Conservation (phyloP, 2,888 invertebrate species). For the Micropterix aruncella region DNA sequence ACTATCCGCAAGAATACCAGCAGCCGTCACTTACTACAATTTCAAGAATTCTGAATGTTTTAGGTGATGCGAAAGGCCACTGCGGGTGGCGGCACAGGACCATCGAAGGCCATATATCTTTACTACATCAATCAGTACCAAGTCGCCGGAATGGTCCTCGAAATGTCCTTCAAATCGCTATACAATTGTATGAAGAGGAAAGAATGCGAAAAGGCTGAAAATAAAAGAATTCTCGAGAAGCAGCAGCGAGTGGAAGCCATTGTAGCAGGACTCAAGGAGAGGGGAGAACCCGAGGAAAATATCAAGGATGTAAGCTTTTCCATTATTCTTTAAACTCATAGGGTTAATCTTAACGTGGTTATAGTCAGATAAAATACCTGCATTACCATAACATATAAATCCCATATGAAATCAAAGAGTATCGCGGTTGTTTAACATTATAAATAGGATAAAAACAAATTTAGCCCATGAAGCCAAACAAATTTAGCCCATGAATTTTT, state of each 20-base stretch:
- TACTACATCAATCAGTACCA: slow-evolving; percentile 30
- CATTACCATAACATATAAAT: too few species aligned
- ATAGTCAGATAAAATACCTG: too few species aligned
- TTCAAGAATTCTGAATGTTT: slow-evolving; percentile 20
- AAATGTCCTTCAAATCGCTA: slow-evolving; percentile 55
- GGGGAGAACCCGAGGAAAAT: slow-evolving; percentile 65
- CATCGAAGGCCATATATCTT: slow-evolving; percentile 53
- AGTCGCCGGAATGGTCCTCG: slow-evolving; percentile 53
- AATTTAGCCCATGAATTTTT: too few species aligned
- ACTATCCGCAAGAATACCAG: too few species aligned
- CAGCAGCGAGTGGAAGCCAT: slow-evolving; percentile 75
- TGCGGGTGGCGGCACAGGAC: slow-evolving; percentile 52
- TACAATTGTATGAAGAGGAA: slow-evolving; percentile 54
- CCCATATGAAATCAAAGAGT: too few species aligned
- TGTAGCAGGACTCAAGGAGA: slow-evolving; percentile 61
- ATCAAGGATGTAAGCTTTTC: slow-evolving; percentile 59
- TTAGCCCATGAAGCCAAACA: too few species aligned
- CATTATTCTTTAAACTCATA: too few species aligned
- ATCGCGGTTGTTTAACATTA: too few species aligned
- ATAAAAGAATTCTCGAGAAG: slow-evolving; percentile 75
- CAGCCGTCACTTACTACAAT: too few species aligned
- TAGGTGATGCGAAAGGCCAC: slow-evolving; percentile 61
- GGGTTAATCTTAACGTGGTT: too few species aligned
- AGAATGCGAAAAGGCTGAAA: slow-evolving; percentile 46
- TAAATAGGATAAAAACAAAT: too few species aligned